Conservation (phyloP, 2,797 vertebrate species). For the Pangasius larnaudii region DNA sequence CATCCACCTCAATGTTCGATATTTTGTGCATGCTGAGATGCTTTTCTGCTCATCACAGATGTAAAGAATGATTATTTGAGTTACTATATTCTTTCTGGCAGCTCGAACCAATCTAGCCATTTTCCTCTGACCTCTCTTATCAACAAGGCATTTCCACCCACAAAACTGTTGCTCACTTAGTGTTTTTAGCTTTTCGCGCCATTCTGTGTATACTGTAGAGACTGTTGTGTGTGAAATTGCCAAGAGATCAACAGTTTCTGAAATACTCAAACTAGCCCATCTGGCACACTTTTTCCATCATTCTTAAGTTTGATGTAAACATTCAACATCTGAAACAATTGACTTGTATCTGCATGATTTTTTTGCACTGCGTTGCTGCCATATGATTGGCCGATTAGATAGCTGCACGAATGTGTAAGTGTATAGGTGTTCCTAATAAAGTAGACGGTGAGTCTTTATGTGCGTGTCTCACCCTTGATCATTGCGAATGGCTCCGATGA, state of each 20-base stretch:
- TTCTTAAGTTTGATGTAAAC: not conserved
- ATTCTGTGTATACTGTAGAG: too few relatives aligned
- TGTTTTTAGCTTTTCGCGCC: too few relatives aligned
- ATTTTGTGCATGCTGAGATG: too few relatives aligned
- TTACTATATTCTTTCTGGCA: too few relatives aligned
- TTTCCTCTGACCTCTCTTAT: too few relatives aligned
- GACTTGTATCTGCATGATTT: not conserved
- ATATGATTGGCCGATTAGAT: not conserved
- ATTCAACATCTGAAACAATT: not conserved
- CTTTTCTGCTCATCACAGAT: too few relatives aligned
- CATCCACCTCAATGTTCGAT: too few relatives aligned
- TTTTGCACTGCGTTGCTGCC: not conserved
- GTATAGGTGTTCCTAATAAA: not conserved
- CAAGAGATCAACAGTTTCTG: too few relatives aligned
- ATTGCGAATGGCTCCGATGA: conserved; percentile 97
- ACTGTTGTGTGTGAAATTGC: too few relatives aligned
- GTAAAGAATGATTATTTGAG: too few relatives aligned
- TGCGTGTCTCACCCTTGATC: conserved; percentile 89
- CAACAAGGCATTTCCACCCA: not conserved
- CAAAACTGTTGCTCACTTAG: not conserved
- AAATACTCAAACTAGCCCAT: too few relatives aligned
- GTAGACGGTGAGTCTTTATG: not conserved
- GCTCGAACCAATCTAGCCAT: too few relatives aligned
- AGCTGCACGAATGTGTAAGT: not conserved
- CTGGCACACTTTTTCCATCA: not conserved